These are phyloP conservation scores for Dynastes grantii DNA, from an alignment of 2,888 invertebrate species.

Conservation along the genomic window DNA sequence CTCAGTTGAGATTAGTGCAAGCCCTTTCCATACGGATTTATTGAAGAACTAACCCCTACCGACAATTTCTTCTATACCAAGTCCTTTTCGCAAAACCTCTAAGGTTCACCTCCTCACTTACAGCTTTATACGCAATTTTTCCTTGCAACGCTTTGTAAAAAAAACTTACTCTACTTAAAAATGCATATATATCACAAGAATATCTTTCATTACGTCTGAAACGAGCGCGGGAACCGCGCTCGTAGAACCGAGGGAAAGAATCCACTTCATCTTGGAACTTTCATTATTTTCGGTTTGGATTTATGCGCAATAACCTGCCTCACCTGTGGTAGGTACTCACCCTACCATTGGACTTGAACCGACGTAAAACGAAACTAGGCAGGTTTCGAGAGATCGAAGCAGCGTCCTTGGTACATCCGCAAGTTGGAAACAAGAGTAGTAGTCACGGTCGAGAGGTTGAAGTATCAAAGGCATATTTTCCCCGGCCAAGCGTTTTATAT, in stretches of 20 bases:
- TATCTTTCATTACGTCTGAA: conserved; percentile 49
- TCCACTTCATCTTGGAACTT: conserved; percentile 56
- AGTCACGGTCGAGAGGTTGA: conserved; percentile 33
- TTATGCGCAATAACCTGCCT: conserved; percentile 57
- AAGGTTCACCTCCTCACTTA: too few relatives aligned
- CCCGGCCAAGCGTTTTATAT: conserved; percentile 10
- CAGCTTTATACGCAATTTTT: too few relatives aligned
- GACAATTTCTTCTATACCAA: too few relatives aligned
- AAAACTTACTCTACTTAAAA: conserved; percentile 40
- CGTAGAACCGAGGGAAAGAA: conserved; percentile 36
- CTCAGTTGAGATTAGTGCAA: too few relatives aligned
- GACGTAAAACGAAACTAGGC: background rate
- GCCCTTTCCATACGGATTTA: too few relatives aligned
- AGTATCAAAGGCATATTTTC: conserved; percentile 19
- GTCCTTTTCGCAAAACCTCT: too few relatives aligned
- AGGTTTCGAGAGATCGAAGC: background rate
- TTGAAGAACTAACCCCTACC: too few relatives aligned
- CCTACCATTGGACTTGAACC: background rate
- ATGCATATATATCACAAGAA: conserved; percentile 51
- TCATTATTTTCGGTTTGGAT: conserved; percentile 55
- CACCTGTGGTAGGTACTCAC: conserved; percentile 49
- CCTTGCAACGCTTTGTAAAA: background rate
- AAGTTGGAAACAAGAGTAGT: conserved; percentile 25
- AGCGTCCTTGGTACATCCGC: background rate
- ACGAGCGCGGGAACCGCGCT: conserved; percentile 1